These are phyloP conservation scores for Brachyistius frenatus DNA, from an alignment of 2,113 vertebrate species.

Conservation along the genomic window DNA sequence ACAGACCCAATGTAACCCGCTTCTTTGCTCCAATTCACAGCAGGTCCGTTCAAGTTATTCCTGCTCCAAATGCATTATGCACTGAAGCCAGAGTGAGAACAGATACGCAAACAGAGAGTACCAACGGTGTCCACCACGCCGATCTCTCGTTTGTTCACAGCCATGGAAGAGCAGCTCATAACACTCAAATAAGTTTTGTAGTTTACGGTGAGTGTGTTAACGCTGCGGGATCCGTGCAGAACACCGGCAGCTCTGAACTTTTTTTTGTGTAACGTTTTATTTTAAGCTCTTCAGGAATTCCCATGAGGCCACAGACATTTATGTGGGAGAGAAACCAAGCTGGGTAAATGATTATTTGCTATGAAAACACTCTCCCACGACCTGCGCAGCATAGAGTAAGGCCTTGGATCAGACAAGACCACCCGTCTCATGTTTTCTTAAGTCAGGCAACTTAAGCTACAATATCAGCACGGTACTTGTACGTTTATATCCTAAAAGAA, in stretches of 20 bases:
- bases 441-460: neutral
- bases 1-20: constrained; percentile 15
- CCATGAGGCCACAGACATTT: constrained; percentile 42
- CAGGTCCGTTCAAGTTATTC: constrained; percentile 43
- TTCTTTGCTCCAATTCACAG: constrained; percentile 39
- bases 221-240: constrained; percentile 23
- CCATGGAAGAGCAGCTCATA: neutral
- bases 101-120: neutral
- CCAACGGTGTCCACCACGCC: neutral
- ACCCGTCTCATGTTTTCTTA: neutral
- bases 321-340: constrained; percentile 48
- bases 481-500: neutral
- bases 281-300: constrained; percentile 59
- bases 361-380: constrained; percentile 9
- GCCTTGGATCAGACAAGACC: neutral
- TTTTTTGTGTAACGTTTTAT: constrained; percentile 40
- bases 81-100: neutral
- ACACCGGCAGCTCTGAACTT: constrained; percentile 24
- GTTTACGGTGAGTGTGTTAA: constrained; percentile 17
- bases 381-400: constrained; percentile 25
- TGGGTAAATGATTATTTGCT: constrained; percentile 55
- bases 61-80: constrained; percentile 27
- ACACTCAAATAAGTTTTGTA: neutral
- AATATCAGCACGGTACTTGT: neutral
- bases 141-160: constrained; percentile 17